A percentile compares a stretch with the other conserved stretches of the same genome.
phyloP scores from a whole-genome alignment of 1,140 invertebrate species.

The Hyphantria cunea region DNA sequence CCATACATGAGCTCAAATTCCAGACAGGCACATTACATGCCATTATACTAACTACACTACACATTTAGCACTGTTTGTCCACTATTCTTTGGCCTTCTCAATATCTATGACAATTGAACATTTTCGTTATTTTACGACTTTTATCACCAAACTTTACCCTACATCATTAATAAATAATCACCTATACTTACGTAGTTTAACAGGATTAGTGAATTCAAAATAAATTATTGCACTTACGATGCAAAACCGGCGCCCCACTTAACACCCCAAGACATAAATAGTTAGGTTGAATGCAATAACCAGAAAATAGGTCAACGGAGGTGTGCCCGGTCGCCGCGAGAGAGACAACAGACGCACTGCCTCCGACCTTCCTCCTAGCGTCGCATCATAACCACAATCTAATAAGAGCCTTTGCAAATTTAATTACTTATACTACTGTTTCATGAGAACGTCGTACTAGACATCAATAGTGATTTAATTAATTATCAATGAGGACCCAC shows the following conservation, averaged over 20 bases:
- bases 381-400: slow-evolving; percentile 52
- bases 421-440: slow-evolving; percentile 47
- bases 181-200: too few relatives aligned
- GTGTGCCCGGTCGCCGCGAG: slow-evolving; percentile 68
- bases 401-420: slow-evolving; percentile 63
- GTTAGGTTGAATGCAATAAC: slow-evolving; percentile 76
- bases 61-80: slow-evolving; percentile 36
- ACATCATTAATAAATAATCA: too few relatives aligned
- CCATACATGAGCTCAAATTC: slow-evolving; percentile 35
- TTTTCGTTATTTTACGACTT: slow-evolving; percentile 6
- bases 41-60: slow-evolving; percentile 41
- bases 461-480: slow-evolving; percentile 4
- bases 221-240: slow-evolving; percentile 47
- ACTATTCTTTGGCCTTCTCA: slow-evolving; percentile 10
- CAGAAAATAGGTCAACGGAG: slow-evolving; percentile 80
- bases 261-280: slow-evolving; percentile 75
- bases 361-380: slow-evolving; percentile 43
- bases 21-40: slow-evolving; percentile 35
- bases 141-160: neutral
- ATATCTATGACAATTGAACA: slow-evolving; percentile 24
- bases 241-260: slow-evolving; percentile 66
- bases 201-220: slow-evolving; percentile 8
- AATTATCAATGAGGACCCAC: slow-evolving; percentile 36
- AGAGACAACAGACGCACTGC: slow-evolving; percentile 66
- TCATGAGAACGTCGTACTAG: slow-evolving; percentile 23